Percentiles rank a stretch among this genome's conserved stretches.
phyloP scores from a whole-genome alignment of 2,888 invertebrate species.

The Drosophila picticornis region DNA sequence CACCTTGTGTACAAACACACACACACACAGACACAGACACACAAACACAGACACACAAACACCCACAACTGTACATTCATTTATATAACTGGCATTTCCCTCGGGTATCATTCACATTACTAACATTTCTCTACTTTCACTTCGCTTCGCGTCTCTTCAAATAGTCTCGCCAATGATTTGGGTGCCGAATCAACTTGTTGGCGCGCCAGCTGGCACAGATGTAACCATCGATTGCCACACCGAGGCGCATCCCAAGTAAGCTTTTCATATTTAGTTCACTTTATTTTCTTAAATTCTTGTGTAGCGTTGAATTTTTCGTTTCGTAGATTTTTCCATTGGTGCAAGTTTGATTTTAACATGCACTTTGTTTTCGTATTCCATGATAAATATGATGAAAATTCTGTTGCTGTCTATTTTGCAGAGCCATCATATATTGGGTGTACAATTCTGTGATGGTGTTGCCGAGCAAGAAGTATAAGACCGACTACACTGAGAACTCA shows the following conservation, averaged over 20 bases:
- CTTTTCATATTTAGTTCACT: conserved; percentile 24
- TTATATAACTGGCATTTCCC: conserved; percentile 31
- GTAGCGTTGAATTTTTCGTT: conserved; percentile 18
- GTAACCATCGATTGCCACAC: conserved; percentile 97
- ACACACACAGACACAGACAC: background rate
- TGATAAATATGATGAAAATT: conserved; percentile 27
- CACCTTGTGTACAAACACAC: conserved; percentile 20
- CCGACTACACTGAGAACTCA: conserved; percentile 93
- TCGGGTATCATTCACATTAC: conserved; percentile 64
- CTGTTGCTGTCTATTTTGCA: conserved; percentile 60
- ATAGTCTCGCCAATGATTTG: conserved; percentile 97
- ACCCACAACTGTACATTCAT: background rate
- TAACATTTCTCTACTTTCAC: conserved; percentile 34
- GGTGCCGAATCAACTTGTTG: conserved; percentile 97
- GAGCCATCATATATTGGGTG: conserved; percentile 97
- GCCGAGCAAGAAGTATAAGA: conserved; percentile 94
- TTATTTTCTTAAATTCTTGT: conserved; percentile 23
- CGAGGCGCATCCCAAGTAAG: conserved; percentile 92
- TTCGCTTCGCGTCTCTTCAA: conserved; percentile 48
- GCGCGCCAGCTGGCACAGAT: conserved; percentile 95
- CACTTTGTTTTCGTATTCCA: conserved; percentile 18
- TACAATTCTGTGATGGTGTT: conserved; percentile 95
- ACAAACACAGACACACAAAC: background rate
- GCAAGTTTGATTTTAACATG: conserved; percentile 19
- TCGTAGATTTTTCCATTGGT: conserved; percentile 6